These are phyloP conservation scores for Strix aluco DNA, from an alignment of 2,113 vertebrate species.

Conservation along the genomic window DNA sequence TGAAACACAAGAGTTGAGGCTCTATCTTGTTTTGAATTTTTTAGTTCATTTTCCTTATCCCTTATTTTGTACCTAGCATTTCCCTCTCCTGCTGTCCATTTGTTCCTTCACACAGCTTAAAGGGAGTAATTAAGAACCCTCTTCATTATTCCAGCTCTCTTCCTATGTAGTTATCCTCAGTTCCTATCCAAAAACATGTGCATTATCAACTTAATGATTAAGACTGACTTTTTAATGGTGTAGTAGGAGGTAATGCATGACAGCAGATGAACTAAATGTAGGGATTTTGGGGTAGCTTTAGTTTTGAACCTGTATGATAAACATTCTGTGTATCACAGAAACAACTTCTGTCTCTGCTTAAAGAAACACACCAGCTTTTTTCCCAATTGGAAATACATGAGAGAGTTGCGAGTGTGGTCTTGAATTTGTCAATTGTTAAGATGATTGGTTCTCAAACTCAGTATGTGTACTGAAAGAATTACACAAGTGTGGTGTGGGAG, in stretches of 20 bases:
- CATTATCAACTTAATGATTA: background rate
- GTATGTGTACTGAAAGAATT: background rate
- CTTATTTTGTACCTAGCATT: background rate
- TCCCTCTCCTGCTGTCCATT: background rate
- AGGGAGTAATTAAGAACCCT: background rate
- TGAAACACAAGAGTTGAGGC: background rate
- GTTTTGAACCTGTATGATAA: background rate
- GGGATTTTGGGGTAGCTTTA: background rate
- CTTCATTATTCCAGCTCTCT: background rate
- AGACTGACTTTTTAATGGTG: background rate
- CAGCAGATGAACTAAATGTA: background rate
- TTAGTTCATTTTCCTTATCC: background rate
- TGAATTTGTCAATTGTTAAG: background rate
- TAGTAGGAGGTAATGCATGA: background rate
- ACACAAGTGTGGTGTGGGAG: background rate
- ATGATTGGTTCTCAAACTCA: background rate
- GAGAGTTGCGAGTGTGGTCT: background rate
- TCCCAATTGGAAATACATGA: background rate
- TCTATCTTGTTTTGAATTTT: background rate
- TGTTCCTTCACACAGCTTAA: background rate
- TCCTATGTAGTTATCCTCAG: background rate
- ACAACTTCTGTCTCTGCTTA: background rate
- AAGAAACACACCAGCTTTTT: background rate
- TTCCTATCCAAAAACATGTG: background rate
- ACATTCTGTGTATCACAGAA: background rate